Percentiles rank a stretch among this genome's conserved stretches.
These are phyloP conservation scores for Meloe dianella DNA, from an alignment of 2,888 invertebrate species.

Conservation along the genomic window DNA sequence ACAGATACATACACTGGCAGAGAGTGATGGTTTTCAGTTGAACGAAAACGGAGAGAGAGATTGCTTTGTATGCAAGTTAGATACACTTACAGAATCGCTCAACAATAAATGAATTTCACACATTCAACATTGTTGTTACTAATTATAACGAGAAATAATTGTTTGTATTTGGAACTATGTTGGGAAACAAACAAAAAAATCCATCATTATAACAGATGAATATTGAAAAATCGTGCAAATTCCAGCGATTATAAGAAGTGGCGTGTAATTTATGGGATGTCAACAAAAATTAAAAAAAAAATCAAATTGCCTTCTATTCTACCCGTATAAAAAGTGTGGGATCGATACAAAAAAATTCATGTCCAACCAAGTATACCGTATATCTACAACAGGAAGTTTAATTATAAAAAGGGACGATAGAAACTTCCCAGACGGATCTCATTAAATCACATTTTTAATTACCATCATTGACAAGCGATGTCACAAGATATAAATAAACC, in stretches of 20 bases:
- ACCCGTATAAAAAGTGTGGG: background rate
- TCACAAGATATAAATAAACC: no score
- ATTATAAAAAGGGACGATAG: conserved; percentile 18
- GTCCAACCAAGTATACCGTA: conserved; percentile 26
- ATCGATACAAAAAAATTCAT: conserved; percentile 16
- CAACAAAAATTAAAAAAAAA: conserved; percentile 24
- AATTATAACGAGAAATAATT: background rate
- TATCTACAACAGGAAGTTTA: conserved; percentile 26
- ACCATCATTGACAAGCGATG: conserved; percentile 7
- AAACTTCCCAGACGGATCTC: conserved; percentile 21
- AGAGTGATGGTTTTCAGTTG: background rate
- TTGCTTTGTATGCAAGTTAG: background rate
- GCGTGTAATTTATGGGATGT: conserved; percentile 22
- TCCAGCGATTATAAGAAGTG: background rate
- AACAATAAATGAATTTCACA: conserved; percentile 2
- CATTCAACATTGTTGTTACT: background rate
- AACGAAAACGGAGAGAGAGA: background rate
- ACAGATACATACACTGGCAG: background rate
- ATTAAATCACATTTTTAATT: conserved; percentile 27
- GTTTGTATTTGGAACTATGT: conserved; percentile 18
- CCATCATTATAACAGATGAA: background rate
- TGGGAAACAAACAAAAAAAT: conserved; percentile 15
- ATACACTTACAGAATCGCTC: background rate
- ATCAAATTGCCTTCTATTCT: conserved; percentile 22
- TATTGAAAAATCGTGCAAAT: background rate